These are phyloP conservation scores for Gadopsis bispinosus DNA, from an alignment of 2,797 vertebrate genomes.

Conservation along the genomic window DNA sequence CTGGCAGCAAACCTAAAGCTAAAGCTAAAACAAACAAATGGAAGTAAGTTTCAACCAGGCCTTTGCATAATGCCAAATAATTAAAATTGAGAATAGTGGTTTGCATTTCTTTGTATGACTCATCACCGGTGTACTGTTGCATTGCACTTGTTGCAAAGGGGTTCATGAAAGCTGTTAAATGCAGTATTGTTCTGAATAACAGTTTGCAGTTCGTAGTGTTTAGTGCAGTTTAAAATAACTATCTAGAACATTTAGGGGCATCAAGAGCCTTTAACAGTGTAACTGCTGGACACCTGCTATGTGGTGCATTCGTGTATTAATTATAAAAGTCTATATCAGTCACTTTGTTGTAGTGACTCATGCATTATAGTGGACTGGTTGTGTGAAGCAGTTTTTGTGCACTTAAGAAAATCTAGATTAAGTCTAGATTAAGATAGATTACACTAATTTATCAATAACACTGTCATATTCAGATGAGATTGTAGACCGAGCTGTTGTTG, in stretches of 20 bases:
- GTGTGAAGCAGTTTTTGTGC: conserved; percentile 18
- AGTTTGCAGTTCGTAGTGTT: conserved; percentile 53
- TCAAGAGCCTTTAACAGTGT: conserved; percentile 51
- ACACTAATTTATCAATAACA: too few relatives aligned
- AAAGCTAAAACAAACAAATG: neutral
- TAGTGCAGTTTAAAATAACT: conserved; percentile 66
- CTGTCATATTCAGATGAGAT: conserved; percentile 21
- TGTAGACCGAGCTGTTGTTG: conserved; percentile 16
- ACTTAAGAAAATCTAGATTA: neutral
- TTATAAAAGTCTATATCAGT: conserved; percentile 71
- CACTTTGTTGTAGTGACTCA: conserved; percentile 53
- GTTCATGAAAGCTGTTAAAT: conserved; percentile 2
- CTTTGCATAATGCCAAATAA: conserved; percentile 5
- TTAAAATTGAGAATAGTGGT: conserved; percentile 1
- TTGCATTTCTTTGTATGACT: conserved; percentile 17
- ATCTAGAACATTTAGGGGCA: conserved; percentile 52
- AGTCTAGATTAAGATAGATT: neutral
- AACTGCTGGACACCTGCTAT: conserved; percentile 63
- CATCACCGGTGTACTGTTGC: neutral
- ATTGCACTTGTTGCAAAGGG: neutral
- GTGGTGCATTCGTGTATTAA: conserved; percentile 62
- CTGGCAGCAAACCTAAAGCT: neutral
- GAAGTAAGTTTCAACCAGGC: conserved; percentile 6
- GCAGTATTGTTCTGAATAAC: conserved; percentile 45
- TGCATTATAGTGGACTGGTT: conserved; percentile 25